Evolutionary conservation across 2,797 vertebrate species (phyloP), one percentile per base, ranked within the genome.

Genomic region (Anas capensis): DNA sequence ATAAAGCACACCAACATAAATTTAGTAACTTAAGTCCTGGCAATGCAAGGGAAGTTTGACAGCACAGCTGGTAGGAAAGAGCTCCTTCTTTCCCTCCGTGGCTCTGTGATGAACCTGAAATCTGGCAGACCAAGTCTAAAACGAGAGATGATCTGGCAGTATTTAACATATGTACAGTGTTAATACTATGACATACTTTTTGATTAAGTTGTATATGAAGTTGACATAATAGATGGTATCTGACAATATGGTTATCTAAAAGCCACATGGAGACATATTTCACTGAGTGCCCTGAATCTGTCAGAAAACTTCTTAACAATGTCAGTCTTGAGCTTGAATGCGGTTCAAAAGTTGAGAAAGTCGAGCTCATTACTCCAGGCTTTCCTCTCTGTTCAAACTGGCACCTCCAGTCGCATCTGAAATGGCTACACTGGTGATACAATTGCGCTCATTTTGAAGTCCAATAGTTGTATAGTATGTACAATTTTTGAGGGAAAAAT

Each of bases 51-150:
- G 26, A 72, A 54, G 16, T 40, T 33, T 36, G 82, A 36, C 27
- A 82, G 34, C 0, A 0, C 1, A 38, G 34, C 7, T 40, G 10
- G n/a, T 11, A 64, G 24, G 23, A 87, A 76, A 0, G 4, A 0
- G 0, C 26, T 51, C 54, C 5, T 14, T 53, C 40, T 42, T 38
- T 57, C 46, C 1, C 10, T 51, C 11, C 6, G 24, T 1, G 0
- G 15, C 40, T 57, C 49, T 31, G 6, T 2, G 3, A 40, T 8
- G 29, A 90, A 60, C 34, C 11, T 46, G 48, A 80, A 87, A 66
- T 58, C 51, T 56, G 10, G 15, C 7, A 77, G 48, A 70, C 15
- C 4, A 61, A 36, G 10, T 31, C n/a, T 61, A 48, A 85, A 86
- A 86, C 5, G 12, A 5, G 4, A 92, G 53, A 61, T 27, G 17